Evolutionary conservation across 2,888 invertebrate species (phyloP).

Genomic region (Melangyna quadrimaculata): DNA sequence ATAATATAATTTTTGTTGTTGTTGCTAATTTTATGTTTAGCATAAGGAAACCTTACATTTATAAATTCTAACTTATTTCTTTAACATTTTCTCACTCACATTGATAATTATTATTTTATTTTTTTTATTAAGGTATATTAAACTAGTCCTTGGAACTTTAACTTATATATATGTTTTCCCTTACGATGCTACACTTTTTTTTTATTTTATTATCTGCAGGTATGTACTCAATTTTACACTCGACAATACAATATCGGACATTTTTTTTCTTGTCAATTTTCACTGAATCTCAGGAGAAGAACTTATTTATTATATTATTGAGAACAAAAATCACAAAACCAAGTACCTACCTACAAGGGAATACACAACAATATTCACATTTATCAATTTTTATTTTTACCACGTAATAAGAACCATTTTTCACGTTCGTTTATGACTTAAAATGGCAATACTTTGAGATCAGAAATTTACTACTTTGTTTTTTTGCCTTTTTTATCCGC

Average conservation of each 20-base stretch:
- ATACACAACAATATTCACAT: conserved; percentile 30
- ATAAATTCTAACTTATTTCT: conserved; percentile 28
- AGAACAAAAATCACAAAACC: conserved; percentile 8
- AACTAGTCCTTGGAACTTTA: conserved; percentile 35
- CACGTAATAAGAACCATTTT: conserved; percentile 25
- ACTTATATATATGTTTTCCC: conserved; percentile 22
- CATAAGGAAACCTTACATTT: conserved; percentile 56
- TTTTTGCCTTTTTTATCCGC: conserved; percentile 25
- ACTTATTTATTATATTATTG: neutral
- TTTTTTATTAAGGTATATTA: conserved; percentile 7
- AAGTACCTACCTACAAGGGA: conserved; percentile 8
- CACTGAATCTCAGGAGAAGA: neutral
- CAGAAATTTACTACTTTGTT: conserved; percentile 34
- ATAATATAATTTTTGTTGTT: conserved; percentile 12
- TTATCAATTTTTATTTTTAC: conserved; percentile 35
- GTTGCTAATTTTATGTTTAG: conserved; percentile 36
- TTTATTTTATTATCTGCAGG: neutral
- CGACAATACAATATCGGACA: neutral
- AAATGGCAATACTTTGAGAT: conserved; percentile 34
- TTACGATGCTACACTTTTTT: conserved; percentile 14
- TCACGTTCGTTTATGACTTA: conserved; percentile 19
- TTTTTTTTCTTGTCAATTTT: neutral
- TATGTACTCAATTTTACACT: conserved; percentile 11
- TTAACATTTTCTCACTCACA: conserved; percentile 60
- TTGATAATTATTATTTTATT: conserved; percentile 42